Base-by-base conservation (phyloP, 1,140 invertebrate species). In the Platyura marginata region DNA sequence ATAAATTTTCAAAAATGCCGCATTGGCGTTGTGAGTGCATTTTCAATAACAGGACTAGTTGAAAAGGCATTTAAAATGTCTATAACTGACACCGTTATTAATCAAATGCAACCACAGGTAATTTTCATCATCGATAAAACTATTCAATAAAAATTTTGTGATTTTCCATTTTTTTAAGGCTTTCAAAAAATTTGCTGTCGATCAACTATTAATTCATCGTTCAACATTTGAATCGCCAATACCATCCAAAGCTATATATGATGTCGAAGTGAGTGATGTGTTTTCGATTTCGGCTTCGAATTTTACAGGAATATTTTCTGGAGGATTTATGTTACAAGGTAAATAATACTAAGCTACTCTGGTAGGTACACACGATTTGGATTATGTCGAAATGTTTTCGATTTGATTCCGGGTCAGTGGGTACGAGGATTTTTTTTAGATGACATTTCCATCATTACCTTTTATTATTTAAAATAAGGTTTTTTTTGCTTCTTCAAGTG, bases 181-280 rank as follows among this genome's bases (percentile, higher is more conserved):
- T 2, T 82, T 86, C 49, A 85, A 84, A 45, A 81, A 82, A 56
- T 82, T 87, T 52, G 68, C 72, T 21, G 71, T 78, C 0, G 64
- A 69, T 22, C 72, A 71, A 46, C 63, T 83, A 47, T 58, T 71
- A 22, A 63, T 82, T 21, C 64, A 66, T 2, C 58, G 62, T 44
- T 61, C 63, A 15, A 57, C 52, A 3, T 66, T 80, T 25, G 53
- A 63, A 2, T 53, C 55, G 0, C 51, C 64, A 22, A 44, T 79
- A 34, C 79, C 79, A 1, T 82, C 79, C 42, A 68, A 78, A 34
- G 70, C 74, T 39, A 69, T 85, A 54, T 79, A 78, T 34, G 80
- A 84, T 42, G 59, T 86, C 25, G 74, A 75, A 46, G 72, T 86
- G 10, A 65, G 66, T 34, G 62, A 76, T 36, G 67, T 72, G 40